Evolutionary conservation across 2,113 vertebrate genomes (phyloP).

Genomic region (Chloropsis cyanopogon): DNA sequence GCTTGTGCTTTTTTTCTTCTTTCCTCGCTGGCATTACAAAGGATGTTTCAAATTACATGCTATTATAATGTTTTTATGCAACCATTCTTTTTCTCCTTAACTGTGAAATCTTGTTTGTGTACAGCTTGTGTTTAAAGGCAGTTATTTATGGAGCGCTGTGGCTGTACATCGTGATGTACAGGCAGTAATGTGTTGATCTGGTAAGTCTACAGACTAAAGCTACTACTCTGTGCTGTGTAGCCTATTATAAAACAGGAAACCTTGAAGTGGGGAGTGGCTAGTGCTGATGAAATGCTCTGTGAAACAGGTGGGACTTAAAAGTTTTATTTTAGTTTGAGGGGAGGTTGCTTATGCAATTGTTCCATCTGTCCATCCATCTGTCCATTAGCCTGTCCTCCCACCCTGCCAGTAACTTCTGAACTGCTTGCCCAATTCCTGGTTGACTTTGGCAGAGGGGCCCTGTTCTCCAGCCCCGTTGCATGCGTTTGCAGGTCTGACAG

Average conservation of each 20-base stretch:
- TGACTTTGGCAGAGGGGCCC: not conserved
- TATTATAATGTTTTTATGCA: conserved; percentile 19
- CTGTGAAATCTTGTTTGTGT: conserved; percentile 49
- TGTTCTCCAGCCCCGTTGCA: not conserved
- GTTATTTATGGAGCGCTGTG: conserved; percentile 16
- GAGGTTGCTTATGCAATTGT: conserved; percentile 44
- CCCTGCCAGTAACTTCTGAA: not conserved
- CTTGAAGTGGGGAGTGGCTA: not conserved
- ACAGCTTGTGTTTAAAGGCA: conserved; percentile 29
- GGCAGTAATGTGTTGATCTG: not conserved
- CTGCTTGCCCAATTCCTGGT: not conserved
- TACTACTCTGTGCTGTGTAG: not conserved
- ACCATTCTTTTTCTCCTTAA: not conserved
- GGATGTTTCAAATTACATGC: not conserved
- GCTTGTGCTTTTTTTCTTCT: not conserved
- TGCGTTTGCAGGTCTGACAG: not conserved
- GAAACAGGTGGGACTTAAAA: conserved; percentile 37
- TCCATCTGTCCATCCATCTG: conserved; percentile 60
- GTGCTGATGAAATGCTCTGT: not conserved
- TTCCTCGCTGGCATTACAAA: not conserved
- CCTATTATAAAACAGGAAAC: conserved; percentile 3
- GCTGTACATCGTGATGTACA: not conserved
- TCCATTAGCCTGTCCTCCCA: not conserved
- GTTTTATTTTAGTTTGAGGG: conserved; percentile 32
- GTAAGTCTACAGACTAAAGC: not conserved